These are phyloP conservation scores for Prenolepis imparis DNA, from an alignment of 2,888 invertebrate genomes.

Conservation along the genomic window DNA sequence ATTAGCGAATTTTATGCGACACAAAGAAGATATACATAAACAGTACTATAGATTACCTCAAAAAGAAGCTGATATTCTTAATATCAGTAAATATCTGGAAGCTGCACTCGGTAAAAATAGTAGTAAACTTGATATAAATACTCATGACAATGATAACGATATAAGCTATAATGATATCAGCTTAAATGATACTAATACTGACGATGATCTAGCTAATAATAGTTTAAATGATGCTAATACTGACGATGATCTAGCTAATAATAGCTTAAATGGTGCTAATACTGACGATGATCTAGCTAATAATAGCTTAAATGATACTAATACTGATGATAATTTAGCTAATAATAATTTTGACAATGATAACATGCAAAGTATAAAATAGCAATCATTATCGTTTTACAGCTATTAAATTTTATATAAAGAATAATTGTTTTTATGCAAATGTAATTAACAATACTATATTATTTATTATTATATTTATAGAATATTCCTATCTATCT, in stretches of 20 bases:
- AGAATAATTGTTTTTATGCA: not conserved
- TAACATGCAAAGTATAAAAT: slow-evolving; percentile 3
- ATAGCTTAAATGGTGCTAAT: too few species aligned
- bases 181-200: too few species aligned
- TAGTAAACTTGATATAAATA: not conserved
- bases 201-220: too few species aligned
- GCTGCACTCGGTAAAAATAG: slow-evolving; percentile 50
- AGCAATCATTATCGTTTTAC: not conserved
- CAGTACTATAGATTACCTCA: slow-evolving; percentile 23
- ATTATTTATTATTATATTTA: not conserved
- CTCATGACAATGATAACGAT: not conserved
- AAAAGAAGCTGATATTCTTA: slow-evolving; percentile 61
- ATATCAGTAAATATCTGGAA: slow-evolving; percentile 67
- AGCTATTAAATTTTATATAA: not conserved
- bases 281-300: too few species aligned
- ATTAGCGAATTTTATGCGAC: slow-evolving; percentile 31
- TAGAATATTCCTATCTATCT: not conserved
- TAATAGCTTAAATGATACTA: not conserved
- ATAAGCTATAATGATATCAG: not conserved
- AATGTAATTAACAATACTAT: not conserved
- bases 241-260: too few species aligned
- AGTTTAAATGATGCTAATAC: too few species aligned
- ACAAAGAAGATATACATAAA: slow-evolving; percentile 26
- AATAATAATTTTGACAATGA: not conserved
- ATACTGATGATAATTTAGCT: not conserved